Conservation (phyloP, 2,797 vertebrate species). For the Hoplostethus atlanticus region DNA sequence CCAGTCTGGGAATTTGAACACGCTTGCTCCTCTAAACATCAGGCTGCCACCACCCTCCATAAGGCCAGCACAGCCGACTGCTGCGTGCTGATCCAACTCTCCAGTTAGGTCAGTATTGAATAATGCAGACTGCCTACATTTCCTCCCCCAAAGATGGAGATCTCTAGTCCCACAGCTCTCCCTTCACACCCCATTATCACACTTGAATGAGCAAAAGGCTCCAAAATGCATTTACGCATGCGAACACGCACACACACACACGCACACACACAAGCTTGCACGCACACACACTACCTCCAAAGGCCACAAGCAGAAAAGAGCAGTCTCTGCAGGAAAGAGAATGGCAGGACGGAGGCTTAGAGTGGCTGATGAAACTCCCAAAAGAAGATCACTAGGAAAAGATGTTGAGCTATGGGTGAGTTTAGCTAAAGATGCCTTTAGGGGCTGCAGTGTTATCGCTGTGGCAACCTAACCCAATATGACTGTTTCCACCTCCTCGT, state of each 20-base stretch:
- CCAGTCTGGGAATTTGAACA: constrained; percentile 1
- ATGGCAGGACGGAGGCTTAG: not conserved
- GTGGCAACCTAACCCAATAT: not conserved
- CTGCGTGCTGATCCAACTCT: constrained; percentile 59
- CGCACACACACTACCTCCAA: constrained; percentile 23
- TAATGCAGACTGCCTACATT: constrained; percentile 75
- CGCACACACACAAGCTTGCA: not conserved
- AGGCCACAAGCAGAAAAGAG: constrained; percentile 31
- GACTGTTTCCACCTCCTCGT: not conserved
- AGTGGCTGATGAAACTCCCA: not conserved
- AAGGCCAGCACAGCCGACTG: constrained; percentile 14
- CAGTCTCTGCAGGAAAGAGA: constrained; percentile 9
- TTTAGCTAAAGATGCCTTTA: constrained; percentile 14
- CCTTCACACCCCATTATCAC: constrained; percentile 75
- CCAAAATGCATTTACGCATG: constrained; percentile 37
- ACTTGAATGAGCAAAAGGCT: constrained; percentile 60
- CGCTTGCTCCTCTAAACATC: not conserved
- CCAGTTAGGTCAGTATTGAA: constrained; percentile 71
- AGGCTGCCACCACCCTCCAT: constrained; percentile 5
- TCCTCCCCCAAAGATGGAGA: constrained; percentile 55
- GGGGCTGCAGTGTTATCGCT: not conserved
- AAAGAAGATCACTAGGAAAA: not conserved
- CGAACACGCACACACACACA: constrained; percentile 2
- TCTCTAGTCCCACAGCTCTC: constrained; percentile 56
- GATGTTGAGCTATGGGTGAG: not conserved